Evolutionary conservation across 2,888 invertebrate genomes (phyloP).

Genomic region (Trypoxylon attenuatum): DNA sequence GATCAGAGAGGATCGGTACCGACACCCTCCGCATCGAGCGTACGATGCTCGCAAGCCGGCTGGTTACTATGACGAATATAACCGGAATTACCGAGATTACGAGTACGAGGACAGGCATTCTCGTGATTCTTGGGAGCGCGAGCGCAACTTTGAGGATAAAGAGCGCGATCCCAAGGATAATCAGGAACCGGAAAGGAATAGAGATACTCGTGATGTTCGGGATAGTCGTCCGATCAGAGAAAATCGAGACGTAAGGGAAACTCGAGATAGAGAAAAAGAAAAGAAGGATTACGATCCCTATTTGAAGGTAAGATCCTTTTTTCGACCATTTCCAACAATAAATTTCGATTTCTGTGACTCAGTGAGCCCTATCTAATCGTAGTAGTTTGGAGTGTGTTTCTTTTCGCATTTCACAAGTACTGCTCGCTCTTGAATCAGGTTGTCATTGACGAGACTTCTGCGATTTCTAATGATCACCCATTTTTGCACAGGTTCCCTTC

Average conservation of each 20-base stretch:
- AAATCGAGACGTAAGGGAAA: slow-evolving; percentile 59
- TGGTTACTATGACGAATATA: slow-evolving; percentile 55
- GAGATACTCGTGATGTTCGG: slow-evolving; percentile 48
- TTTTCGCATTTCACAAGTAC: background rate
- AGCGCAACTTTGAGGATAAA: slow-evolving; percentile 68
- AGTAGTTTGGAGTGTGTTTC: background rate
- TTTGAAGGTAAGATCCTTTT: slow-evolving; percentile 68
- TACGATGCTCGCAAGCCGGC: slow-evolving; percentile 62
- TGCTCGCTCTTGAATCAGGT: background rate
- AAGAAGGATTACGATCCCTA: slow-evolving; percentile 73
- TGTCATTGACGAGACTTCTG: background rate
- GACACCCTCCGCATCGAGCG: slow-evolving; percentile 61
- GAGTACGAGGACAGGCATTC: slow-evolving; percentile 71
- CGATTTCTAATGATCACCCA: background rate
- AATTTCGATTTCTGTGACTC: no score
- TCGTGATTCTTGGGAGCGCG: slow-evolving; percentile 68
- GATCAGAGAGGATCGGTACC: slow-evolving; percentile 65
- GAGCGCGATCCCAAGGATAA: slow-evolving; percentile 54
- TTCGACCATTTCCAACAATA: no score
- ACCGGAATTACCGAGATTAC: slow-evolving; percentile 66
- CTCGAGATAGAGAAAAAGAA: slow-evolving; percentile 52
- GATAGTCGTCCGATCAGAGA: slow-evolving; percentile 54
- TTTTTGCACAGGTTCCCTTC: slow-evolving; percentile 56
- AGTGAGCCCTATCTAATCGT: no score
- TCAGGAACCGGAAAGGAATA: slow-evolving; percentile 40